phyloP scores from a whole-genome alignment of 2,797 vertebrate genomes.

The Chaetodon trifasciatus region DNA sequence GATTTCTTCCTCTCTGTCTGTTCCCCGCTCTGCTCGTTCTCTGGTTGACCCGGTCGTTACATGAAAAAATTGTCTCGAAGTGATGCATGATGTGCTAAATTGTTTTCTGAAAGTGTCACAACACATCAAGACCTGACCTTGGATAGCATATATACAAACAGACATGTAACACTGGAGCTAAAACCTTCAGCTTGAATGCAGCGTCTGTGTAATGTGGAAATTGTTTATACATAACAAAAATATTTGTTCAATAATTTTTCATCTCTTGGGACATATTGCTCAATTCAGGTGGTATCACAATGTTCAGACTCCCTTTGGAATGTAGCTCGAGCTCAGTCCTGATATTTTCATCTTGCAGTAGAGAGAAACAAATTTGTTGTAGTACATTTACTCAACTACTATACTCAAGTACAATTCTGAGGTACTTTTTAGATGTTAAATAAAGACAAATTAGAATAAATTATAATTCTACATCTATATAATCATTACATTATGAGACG shows the following conservation, averaged over 20 bases:
- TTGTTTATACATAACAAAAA: not conserved
- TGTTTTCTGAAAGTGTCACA: conserved; percentile 10
- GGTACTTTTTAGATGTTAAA: not conserved
- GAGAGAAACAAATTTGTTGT: not conserved
- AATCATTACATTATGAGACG: too few species aligned
- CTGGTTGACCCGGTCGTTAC: conserved; percentile 9
- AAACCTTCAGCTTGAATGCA: conserved; percentile 1
- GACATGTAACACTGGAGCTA: not conserved
- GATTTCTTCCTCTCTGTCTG: conserved; percentile 10
- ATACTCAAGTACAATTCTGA: not conserved
- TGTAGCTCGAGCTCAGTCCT: too few species aligned
- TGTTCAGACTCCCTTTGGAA: not conserved
- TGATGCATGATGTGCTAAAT: not conserved
- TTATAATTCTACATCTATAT: not conserved
- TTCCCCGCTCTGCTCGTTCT: conserved; percentile 1
- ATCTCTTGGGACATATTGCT: not conserved
- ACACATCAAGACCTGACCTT: not conserved
- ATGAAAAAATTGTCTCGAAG: conserved; percentile 8
- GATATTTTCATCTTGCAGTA: not conserved
- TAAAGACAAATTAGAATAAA: not conserved
- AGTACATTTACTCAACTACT: not conserved
- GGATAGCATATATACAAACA: not conserved
- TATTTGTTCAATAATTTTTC: not conserved
- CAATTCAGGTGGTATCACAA: not conserved
- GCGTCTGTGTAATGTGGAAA: not conserved